Evolutionary conservation across 2,888 invertebrate genomes (phyloP), one percentile per base, ranked within the genome.

Genomic region (Capitulum mitella): DNA sequence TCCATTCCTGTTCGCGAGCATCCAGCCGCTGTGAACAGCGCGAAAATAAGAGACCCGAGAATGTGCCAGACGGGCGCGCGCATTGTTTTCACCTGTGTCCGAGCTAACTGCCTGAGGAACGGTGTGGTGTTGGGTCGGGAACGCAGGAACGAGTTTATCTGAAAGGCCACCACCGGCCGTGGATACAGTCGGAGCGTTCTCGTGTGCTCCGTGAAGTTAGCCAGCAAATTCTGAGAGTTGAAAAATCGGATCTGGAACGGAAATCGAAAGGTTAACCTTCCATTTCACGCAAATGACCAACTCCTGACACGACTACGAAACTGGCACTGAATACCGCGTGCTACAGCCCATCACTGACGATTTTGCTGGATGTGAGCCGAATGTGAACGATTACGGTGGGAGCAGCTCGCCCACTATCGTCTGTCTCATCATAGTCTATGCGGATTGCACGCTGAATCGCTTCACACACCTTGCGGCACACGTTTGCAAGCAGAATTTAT

Each of bases 141-240:
- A 81, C 98, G 89, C 26, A 99, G 88, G 85, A 98, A 98, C 84
- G 96, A 96, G 87, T 97, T 94, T 83, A 97, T 94, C 87, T 99
- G 99, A 84, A 99, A 97, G 10, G 99, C 98, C 8, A 99, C 99
- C 5, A 99, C 99, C 0, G 99, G 98, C 78, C 99, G 89, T 1
- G 99, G 99, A 87, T 98, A 99, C 0, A 99, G 88, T 0, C 99
- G 90, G 80, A 99, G 87, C 0, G 98, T 99, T 80, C 99, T 89
- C 2, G 98, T 98, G 86, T 99, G 98, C 84, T 99, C 99, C 83
- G 94, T 93, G 85, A 99, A 98, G 86, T 99, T 98, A 0, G 97
- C 98, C 83, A 99, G 87, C 16, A 97, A 91, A 85, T 98, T 99
- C 84, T 97, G 93, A 0, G 98, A 98, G 86, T 98, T 98, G 89